Evolutionary conservation across 1,140 invertebrate genomes (phyloP).

Genomic region (Aphis craccivora): DNA sequence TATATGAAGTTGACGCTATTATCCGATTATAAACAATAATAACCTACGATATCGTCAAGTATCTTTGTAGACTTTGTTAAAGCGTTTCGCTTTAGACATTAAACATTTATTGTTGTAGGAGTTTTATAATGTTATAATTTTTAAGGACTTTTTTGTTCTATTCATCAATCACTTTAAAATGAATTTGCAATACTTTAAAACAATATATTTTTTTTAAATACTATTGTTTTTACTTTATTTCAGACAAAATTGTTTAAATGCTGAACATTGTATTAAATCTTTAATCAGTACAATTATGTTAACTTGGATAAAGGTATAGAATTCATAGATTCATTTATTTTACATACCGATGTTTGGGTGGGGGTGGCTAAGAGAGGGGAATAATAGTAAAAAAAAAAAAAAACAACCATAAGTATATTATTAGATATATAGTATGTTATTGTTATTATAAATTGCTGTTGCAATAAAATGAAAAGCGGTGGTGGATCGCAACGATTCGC

Average conservation of each 20-base stretch:
- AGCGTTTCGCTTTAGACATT: not conserved
- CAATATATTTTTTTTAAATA: no score
- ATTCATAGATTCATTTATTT: no score
- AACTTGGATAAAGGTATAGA: not conserved
- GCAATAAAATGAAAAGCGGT: not conserved
- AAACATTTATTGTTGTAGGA: not conserved
- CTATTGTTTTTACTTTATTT: not conserved
- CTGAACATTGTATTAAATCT: not conserved
- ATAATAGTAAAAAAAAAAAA: not conserved
- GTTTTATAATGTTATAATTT: not conserved
- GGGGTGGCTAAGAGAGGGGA: not conserved
- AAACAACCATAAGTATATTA: not conserved
- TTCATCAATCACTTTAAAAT: not conserved
- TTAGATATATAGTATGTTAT: not conserved
- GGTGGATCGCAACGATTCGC: not conserved
- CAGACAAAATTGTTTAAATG: not conserved
- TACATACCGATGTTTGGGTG: no score
- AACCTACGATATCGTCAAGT: not conserved
- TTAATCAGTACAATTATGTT: not conserved
- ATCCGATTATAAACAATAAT: no score
- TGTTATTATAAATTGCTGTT: not conserved
- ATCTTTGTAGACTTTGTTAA: not conserved
- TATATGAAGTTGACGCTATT: no score
- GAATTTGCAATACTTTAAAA: not conserved
- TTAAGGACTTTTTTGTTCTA: not conserved